Conservation (phyloP, 2,113 vertebrate genomes). For the Todiramphus chloris region DNA sequence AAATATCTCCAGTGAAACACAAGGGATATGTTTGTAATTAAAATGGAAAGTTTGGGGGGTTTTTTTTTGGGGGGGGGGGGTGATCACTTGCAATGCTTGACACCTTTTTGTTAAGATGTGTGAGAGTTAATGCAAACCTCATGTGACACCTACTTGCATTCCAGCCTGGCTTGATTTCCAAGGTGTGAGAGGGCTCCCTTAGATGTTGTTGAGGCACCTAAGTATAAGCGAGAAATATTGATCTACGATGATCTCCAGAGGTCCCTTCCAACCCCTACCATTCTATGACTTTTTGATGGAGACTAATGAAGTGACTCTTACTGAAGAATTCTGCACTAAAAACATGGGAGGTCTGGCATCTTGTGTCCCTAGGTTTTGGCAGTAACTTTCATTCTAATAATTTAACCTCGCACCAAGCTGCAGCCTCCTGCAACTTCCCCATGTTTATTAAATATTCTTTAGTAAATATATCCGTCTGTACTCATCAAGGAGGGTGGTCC, state of each 20-base stretch:
- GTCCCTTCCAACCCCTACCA: too few relatives aligned
- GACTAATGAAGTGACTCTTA: neutral
- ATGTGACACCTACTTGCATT: constrained; percentile 10
- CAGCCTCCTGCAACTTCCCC: neutral
- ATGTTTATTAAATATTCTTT: neutral
- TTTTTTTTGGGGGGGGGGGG: neutral
- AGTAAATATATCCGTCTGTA: neutral
- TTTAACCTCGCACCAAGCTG: neutral
- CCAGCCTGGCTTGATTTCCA: neutral
- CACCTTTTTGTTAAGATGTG: constrained; percentile 35
- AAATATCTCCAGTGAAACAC: neutral
- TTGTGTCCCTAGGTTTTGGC: neutral
- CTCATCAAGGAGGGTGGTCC: neutral
- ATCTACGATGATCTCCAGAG: too few relatives aligned
- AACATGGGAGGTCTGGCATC: constrained; percentile 29
- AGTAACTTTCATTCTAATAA: neutral
- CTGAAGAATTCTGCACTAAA: neutral
- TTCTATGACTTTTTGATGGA: neutral
- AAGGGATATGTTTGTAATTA: constrained; percentile 23
- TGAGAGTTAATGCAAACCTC: constrained; percentile 1
- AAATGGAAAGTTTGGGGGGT: too few relatives aligned
- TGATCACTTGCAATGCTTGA: neutral
- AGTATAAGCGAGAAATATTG: neutral
- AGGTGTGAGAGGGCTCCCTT: neutral
- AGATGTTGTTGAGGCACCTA: neutral